Evolutionary conservation across 2,888 invertebrate genomes (phyloP).

Genomic region (Strigamia maritima): DNA sequence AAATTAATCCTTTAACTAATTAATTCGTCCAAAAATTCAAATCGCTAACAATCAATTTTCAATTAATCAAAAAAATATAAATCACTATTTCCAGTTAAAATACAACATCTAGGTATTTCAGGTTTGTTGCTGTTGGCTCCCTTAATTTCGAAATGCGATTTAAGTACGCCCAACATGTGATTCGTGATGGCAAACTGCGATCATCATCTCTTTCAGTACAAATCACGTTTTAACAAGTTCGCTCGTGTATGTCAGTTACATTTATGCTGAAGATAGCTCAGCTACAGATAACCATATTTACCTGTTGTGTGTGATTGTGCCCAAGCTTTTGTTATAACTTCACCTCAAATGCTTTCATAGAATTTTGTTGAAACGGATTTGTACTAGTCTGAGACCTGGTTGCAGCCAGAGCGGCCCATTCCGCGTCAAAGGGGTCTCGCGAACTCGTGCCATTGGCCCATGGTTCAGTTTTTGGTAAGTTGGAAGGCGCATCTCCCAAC

Average conservation of each 20-base stretch:
- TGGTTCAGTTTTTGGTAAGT: conserved; percentile 40
- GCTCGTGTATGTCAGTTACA: background rate
- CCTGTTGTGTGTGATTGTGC: background rate
- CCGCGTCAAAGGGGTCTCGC: conserved; percentile 77
- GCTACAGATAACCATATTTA: background rate
- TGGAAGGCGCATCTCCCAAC: conserved; percentile 53
- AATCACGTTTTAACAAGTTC: conserved; percentile 6
- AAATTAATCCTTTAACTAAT: background rate
- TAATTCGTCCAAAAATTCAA: background rate
- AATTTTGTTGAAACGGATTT: conserved; percentile 60
- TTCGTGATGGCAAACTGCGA: background rate
- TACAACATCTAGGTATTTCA: background rate
- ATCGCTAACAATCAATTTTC: no score
- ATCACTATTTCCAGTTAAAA: background rate
- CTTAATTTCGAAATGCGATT: background rate
- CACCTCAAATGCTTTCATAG: conserved; percentile 61
- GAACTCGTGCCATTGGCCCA: conserved; percentile 39
- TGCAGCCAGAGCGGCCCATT: conserved; percentile 70
- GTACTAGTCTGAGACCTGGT: conserved; percentile 56
- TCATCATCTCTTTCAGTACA: background rate
- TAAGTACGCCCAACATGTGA: background rate
- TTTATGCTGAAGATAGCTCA: background rate
- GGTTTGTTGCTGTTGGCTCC: background rate
- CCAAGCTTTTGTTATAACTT: conserved; percentile 56
- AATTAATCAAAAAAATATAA: background rate